Base-by-base conservation (phyloP, 37 sponge, comb jelly and placozoan genomes). In the Petrosia ficiformis region DNA sequence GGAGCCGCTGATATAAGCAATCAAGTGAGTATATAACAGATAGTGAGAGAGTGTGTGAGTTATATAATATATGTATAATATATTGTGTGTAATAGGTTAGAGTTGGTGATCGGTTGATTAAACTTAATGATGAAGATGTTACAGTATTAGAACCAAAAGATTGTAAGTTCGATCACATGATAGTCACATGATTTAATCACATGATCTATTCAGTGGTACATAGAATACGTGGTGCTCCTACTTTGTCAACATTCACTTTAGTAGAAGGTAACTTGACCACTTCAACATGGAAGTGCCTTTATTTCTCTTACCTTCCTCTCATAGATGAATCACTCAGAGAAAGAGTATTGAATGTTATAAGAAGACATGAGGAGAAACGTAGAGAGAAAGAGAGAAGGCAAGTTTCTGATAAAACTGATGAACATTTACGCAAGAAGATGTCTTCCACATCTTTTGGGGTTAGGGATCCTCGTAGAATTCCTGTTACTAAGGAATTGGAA, bases 1-100 rank as follows among this genome's bases (percentile, higher is more conserved):
- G 85, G 88, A 31, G 88, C 95, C 38, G 95, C 95, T 32, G 88
- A 77, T 30, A 59, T 42, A 30, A 67, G 75, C 24, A 71, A 61
- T 1, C 24, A 65, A 84, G 87, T 83, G n/a, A n/a, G n/a, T n/a
- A n/a, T n/a, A n/a, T n/a, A n/a, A n/a, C n/a, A n/a, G n/a, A n/a
- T n/a, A 30, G 52, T 78, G 36, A 26, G 24, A 0, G 39, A 63
- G 65, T 31, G 32, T n/a, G n/a, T n/a, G n/a, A n/a, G n/a, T n/a
- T n/a, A n/a, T n/a, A n/a, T n/a, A n/a, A 64, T 64, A 11, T 25
- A 25, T 30, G 33, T 64, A 30, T 64, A 31, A 30, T 31, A n/a
- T 30, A 64, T 72, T 72, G 30, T 72, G 35, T 10, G 34, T 24
- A 54, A 28, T 54, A 86, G 86, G 75, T 86, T 21, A 28, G 65